A percentile compares a stretch with the other conserved stretches of the same genome.
These are phyloP conservation scores for Lepidocyrtinus sp. DNA, from an alignment of 2,888 invertebrate genomes.

Conservation along the genomic window DNA sequence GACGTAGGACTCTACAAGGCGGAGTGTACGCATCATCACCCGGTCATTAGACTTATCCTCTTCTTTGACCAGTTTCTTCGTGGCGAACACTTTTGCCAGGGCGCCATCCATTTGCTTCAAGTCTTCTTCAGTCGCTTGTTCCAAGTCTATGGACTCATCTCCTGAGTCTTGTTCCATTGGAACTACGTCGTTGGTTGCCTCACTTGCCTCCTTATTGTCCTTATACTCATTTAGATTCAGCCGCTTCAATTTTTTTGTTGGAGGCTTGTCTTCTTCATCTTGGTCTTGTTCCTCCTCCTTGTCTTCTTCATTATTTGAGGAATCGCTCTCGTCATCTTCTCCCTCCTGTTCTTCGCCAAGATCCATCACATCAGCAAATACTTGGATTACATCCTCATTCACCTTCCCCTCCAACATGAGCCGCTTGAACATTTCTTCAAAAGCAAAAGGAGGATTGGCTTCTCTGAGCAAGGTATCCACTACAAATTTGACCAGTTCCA, in stretches of 20 bases:
- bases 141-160: slow-evolving; percentile 62
- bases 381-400: slow-evolving; percentile 52
- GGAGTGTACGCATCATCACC: slow-evolving; percentile 49
- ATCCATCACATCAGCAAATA: slow-evolving; percentile 59
- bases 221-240: slow-evolving; percentile 16
- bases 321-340: slow-evolving; percentile 38
- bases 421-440: slow-evolving; percentile 55
- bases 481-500: slow-evolving; percentile 37
- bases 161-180: slow-evolving; percentile 13
- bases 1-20: slow-evolving; percentile 53
- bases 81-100: slow-evolving; percentile 63
- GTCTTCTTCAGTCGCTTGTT: slow-evolving; percentile 63
- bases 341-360: slow-evolving; percentile 42
- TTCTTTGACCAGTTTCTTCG: too few species aligned
- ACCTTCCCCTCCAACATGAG: slow-evolving; percentile 55
- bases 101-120: slow-evolving; percentile 61
- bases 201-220: slow-evolving; percentile 28
- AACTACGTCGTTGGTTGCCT: background rate
- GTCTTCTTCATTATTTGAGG: slow-evolving; percentile 31
- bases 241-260: slow-evolving; percentile 6
- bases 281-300: slow-evolving; percentile 48
- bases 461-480: slow-evolving; percentile 22
- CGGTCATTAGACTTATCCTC: slow-evolving; percentile 19
- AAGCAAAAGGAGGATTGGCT: slow-evolving; percentile 47
- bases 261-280: background rate